Percentiles rank a stretch among this genome's conserved stretches.
Evolutionary conservation across 1,140 invertebrate species (phyloP).

Genomic region (Plectrocnemia conspersa): DNA sequence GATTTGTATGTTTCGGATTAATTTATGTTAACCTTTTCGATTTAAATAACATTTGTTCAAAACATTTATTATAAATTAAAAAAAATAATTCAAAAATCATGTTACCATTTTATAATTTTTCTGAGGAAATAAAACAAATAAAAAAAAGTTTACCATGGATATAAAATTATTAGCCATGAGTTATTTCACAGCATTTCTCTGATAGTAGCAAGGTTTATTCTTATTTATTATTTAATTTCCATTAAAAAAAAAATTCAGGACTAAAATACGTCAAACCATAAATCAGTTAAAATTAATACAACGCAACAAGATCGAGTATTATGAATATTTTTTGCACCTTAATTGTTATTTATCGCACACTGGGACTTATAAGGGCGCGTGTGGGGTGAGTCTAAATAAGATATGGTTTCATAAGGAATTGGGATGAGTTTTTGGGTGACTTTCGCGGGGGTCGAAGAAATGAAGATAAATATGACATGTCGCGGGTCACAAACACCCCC

Average conservation of each 20-base stretch:
- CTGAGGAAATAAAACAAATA: no score
- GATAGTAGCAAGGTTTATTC: not conserved
- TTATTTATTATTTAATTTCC: no score
- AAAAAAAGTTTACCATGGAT: not conserved
- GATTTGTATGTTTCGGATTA: no score
- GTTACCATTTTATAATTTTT: no score
- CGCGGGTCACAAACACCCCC: constrained; percentile 17
- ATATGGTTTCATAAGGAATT: constrained; percentile 12
- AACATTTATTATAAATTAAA: no score
- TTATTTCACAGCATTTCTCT: not conserved
- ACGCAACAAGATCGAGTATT: not conserved
- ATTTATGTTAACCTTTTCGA: no score
- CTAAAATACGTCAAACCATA: not conserved
- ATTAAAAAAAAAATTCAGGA: not conserved
- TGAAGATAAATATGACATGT: constrained; percentile 31
- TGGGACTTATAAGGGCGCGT: no score
- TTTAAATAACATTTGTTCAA: no score
- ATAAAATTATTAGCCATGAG: not conserved
- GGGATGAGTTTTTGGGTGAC: constrained; percentile 6
- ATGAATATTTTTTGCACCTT: not conserved
- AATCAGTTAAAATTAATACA: not conserved
- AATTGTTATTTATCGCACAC: constrained; percentile 21
- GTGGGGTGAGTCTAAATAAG: not conserved
- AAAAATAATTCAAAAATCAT: no score
- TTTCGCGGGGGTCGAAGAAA: constrained; percentile 15